phyloP scores from a whole-genome alignment of 2,797 vertebrate genomes.

The Phrynocephalus forsythii region DNA sequence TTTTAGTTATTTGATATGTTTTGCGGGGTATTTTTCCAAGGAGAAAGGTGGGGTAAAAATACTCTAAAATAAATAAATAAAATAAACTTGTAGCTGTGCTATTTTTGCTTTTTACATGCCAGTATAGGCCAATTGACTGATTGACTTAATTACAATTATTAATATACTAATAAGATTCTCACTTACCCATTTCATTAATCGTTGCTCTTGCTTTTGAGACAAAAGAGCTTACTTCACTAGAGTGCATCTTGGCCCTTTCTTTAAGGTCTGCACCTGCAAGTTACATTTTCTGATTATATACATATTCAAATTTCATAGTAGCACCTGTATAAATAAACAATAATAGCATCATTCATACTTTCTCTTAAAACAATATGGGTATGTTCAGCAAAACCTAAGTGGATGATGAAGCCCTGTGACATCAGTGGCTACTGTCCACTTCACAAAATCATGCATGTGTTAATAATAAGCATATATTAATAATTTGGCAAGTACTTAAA shows the following conservation, averaged over 20 bases:
- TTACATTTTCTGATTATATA: constrained; percentile 61
- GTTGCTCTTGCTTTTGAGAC: constrained; percentile 91
- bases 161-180: constrained; percentile 45
- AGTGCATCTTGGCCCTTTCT: constrained; percentile 95
- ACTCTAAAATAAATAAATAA: too few species aligned
- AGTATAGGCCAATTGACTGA: too few species aligned
- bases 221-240: constrained; percentile 94
- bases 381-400: neutral
- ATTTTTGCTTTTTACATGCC: too few species aligned
- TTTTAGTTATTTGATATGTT: too few species aligned
- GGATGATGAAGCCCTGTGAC: neutral
- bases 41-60: too few species aligned
- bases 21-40: too few species aligned
- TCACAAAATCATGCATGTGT: neutral
- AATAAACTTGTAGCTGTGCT: too few species aligned
- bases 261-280: constrained; percentile 95
- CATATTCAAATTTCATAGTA: constrained; percentile 17
- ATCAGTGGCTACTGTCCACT: neutral
- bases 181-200: constrained; percentile 92
- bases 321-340: neutral
- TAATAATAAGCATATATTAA: neutral
- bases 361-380: neutral
- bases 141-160: neutral
- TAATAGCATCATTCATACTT: constrained; percentile 10
- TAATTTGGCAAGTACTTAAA: constrained; percentile 4